These are phyloP conservation scores for Portevinia maculata DNA, from an alignment of 2,888 invertebrate genomes.

Conservation along the genomic window DNA sequence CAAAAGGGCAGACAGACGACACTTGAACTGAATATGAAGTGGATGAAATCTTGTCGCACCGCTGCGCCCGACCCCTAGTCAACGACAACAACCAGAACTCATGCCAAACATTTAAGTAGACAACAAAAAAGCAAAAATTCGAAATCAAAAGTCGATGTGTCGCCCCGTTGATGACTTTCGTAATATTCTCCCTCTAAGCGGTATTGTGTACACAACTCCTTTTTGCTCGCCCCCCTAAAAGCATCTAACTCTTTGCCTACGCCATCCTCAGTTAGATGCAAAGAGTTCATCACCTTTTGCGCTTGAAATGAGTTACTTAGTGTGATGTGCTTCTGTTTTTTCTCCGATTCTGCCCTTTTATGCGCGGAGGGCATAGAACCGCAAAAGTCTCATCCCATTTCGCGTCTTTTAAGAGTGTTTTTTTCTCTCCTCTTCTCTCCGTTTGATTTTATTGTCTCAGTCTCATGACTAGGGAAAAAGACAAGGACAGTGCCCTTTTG, in stretches of 20 bases:
- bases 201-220: conserved; percentile 4
- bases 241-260: background rate
- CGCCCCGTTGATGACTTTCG: conserved; percentile 35
- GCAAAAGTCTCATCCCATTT: conserved; percentile 52
- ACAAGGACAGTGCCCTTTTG: conserved; percentile 66
- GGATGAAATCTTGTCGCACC: conserved; percentile 6
- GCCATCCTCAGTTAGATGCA: conserved; percentile 49
- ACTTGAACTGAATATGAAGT: conserved; percentile 69
- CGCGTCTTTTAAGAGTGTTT: conserved; percentile 54
- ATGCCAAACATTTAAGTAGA: background rate
- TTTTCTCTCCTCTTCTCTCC: conserved; percentile 36
- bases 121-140: background rate
- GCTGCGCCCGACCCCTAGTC: too few species aligned
- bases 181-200: conserved; percentile 39
- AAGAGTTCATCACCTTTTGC: conserved; percentile 73
- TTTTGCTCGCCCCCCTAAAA: background rate
- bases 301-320: conserved; percentile 70
- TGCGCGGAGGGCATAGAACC: conserved; percentile 41
- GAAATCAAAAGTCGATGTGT: conserved; percentile 61
- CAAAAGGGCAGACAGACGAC: conserved; percentile 72
- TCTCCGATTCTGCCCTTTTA: conserved; percentile 23
- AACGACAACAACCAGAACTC: conserved; percentile 19
- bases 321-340: conserved; percentile 58
- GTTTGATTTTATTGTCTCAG: conserved; percentile 40
- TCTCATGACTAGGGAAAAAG: conserved; percentile 1